phyloP scores from a whole-genome alignment of 2,113 vertebrate genomes.

The Cranoglanis bouderius region DNA sequence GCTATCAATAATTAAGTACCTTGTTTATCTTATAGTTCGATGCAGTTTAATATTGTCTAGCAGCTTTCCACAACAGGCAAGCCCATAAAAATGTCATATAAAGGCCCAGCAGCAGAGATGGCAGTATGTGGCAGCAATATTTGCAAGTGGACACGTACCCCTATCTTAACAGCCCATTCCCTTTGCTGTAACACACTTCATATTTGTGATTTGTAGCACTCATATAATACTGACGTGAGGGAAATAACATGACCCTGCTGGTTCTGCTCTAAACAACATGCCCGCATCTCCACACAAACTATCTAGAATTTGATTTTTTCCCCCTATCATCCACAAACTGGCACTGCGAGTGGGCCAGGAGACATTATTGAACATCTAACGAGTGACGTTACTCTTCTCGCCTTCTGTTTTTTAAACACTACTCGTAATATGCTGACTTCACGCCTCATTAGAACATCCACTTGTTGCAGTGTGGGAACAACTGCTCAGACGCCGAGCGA shows the following conservation, averaged over 20 bases:
- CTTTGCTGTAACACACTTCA: constrained; percentile 25
- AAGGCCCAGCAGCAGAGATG: constrained; percentile 5
- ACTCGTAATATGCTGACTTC: constrained; percentile 24
- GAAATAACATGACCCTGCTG: constrained; percentile 9
- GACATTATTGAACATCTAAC: constrained; percentile 5
- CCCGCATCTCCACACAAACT: background rate
- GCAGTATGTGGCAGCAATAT: background rate
- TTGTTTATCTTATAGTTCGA: background rate
- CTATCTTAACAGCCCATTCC: constrained; percentile 15
- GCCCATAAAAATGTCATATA: constrained; percentile 14
- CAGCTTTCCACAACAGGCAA: background rate
- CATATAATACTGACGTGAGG: constrained; percentile 31
- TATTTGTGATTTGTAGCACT: constrained; percentile 35
- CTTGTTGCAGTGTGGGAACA: background rate
- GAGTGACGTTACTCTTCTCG: constrained; percentile 14
- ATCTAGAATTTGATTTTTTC: background rate
- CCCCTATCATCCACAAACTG: background rate
- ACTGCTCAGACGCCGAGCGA: background rate
- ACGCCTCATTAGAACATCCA: constrained; percentile 24
- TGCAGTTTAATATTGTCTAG: background rate
- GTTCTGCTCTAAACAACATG: background rate
- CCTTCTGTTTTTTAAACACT: constrained; percentile 34
- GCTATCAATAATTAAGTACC: background rate
- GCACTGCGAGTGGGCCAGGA: background rate
- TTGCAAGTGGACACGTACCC: constrained; percentile 25